Evolutionary conservation across 2,888 invertebrate species (phyloP), one percentile per base, ranked within the genome.

Genomic region (Odiellus spinosus): DNA sequence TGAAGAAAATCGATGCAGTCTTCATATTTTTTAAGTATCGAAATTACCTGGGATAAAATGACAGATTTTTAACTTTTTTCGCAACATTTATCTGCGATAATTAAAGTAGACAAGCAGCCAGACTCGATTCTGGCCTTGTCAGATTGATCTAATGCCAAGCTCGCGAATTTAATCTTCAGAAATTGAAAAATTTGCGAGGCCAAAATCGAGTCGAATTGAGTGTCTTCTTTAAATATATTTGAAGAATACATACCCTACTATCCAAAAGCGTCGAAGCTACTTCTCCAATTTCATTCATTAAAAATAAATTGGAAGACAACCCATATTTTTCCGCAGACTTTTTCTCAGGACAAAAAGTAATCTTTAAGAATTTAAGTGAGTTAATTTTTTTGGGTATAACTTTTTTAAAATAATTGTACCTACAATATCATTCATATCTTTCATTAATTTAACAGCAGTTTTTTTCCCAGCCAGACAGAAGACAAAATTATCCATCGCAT

Each of bases 401-500:
- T n/a, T n/a, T n/a, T n/a, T n/a, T n/a, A n/a, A n/a, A n/a, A n/a
- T n/a, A n/a, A n/a, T n/a, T 3, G 6, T 36, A 59, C 72, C 65
- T 62, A 80, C 84, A 70, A 98, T 71, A 70, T 98, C 96, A 59
- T 82, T 80, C 76, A 88, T 83, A 59, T 96, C 96, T 69, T 91
- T 91, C 33, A 81, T 75, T 34, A 91, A 72, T 59, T 80, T 80
- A 1, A 77, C 70, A 46, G 86, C 82, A 34, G 83, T 77, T 67
- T 87, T 90, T 67, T 90, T 91, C 53, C 82, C 77, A 2, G 88
- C 95, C 40, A 95, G 72, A 55, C 85, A 86, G 59, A 96, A 77
- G 3, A 98, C 87, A 69, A 90, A 93, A 41, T 78, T 78, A 59
- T 98, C 98, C 77, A 88, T 82, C 59, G 90, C 84, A 57, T 87